Conservation (phyloP, 2,113 vertebrate genomes). For the Herpetotheres cachinnans region DNA sequence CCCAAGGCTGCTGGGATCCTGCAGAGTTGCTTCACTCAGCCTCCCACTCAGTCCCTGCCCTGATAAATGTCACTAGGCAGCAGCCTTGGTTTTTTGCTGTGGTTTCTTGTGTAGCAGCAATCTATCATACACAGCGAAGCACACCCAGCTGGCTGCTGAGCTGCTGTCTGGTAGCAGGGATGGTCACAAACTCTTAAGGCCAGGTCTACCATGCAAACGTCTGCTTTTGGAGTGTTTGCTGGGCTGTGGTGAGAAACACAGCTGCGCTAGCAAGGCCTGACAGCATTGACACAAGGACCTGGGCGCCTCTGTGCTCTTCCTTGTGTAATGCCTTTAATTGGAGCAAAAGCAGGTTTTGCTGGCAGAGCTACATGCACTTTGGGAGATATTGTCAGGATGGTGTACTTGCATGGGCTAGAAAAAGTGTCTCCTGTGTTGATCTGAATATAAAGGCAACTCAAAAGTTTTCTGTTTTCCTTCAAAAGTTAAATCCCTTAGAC, state of each 20-base stretch:
- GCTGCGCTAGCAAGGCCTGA: background rate
- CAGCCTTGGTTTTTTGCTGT: background rate
- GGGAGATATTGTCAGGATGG: fast-evolving
- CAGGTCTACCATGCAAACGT: background rate
- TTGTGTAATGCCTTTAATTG: background rate
- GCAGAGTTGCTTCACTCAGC: background rate
- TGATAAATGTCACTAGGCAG: background rate
- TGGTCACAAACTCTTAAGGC: too few relatives aligned
- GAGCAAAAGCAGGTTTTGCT: background rate
- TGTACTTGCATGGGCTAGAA: background rate
- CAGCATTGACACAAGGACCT: background rate
- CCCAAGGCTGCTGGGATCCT: background rate
- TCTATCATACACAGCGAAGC: background rate
- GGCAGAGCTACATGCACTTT: background rate
- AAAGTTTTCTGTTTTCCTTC: background rate
- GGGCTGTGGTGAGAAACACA: background rate
- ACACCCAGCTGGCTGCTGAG: background rate
- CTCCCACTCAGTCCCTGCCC: background rate
- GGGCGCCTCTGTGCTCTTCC: background rate
- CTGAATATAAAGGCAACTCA: background rate
- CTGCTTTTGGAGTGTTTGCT: background rate
- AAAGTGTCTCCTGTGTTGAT: background rate
- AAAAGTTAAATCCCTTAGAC: background rate
- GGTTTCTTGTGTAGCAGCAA: background rate
- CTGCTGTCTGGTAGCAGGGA: background rate